Conservation (phyloP, 92 coral and sea anemone genomes). For the Scolanthus callimorphus region DNA sequence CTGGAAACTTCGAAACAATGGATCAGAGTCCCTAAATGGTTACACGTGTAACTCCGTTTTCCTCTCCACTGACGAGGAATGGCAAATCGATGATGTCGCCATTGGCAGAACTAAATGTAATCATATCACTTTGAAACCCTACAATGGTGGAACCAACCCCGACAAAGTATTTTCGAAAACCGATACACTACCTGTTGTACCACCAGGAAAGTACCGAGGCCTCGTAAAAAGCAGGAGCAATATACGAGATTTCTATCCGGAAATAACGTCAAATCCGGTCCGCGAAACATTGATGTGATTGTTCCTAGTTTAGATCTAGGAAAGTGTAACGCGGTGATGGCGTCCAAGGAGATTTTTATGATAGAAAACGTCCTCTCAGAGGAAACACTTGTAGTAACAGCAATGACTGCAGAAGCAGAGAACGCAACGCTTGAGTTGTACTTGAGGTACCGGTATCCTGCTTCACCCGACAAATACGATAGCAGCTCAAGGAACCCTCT, state of each 20-base stretch:
- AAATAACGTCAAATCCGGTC: slow-evolving; percentile 59
- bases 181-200: slow-evolving; percentile 36
- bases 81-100: slow-evolving; percentile 65
- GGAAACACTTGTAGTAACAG: slow-evolving; percentile 49
- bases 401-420: slow-evolving; percentile 16
- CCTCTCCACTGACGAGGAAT: slow-evolving; percentile 57
- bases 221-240: slow-evolving; percentile 81
- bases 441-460: slow-evolving; percentile 49
- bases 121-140: slow-evolving; percentile 44
- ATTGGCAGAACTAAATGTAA: slow-evolving; percentile 44
- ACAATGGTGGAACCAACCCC: slow-evolving; percentile 27
- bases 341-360: slow-evolving; percentile 28
- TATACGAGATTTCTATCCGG: slow-evolving; percentile 46
- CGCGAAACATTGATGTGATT: slow-evolving; percentile 43
- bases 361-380: slow-evolving; percentile 43
- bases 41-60: slow-evolving; percentile 69
- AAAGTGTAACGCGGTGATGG: slow-evolving; percentile 24
- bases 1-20: slow-evolving; percentile 72
- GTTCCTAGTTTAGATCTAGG: slow-evolving; percentile 50
- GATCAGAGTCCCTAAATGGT: slow-evolving; percentile 50
- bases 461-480: slow-evolving; percentile 59
- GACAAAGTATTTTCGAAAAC: slow-evolving; percentile 31
- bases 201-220: slow-evolving; percentile 49
- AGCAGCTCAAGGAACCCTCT: slow-evolving; percentile 43
- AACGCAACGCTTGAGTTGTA: slow-evolving; percentile 55